These are phyloP conservation scores for Chrysogorgia sp. DNA, from an alignment of 92 coral and sea anemone genomes.

Conservation along the genomic window DNA sequence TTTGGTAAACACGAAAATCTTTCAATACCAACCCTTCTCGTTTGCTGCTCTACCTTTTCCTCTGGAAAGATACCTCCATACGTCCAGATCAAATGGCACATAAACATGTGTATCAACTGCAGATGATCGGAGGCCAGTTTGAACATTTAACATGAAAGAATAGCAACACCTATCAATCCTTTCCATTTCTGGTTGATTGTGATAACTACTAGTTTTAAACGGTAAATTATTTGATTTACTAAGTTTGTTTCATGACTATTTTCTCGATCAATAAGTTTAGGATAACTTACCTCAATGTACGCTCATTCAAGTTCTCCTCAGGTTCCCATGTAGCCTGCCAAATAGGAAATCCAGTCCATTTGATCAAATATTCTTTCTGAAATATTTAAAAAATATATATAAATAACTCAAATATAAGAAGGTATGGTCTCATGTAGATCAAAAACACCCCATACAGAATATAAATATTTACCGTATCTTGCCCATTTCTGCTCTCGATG, in stretches of 20 bases:
- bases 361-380: slow-evolving; percentile 23
- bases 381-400: slow-evolving; percentile 3
- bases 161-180: not conserved
- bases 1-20: not conserved
- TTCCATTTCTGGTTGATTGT: not conserved
- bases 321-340: slow-evolving; percentile 17
- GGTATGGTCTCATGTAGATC: not conserved
- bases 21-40: not conserved
- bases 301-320: slow-evolving; percentile 15
- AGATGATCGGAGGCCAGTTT: not conserved
- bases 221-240: no score
- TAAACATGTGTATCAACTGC: slow-evolving; percentile 15
- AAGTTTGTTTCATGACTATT: not conserved
- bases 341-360: slow-evolving; percentile 17
- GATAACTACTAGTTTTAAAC: not conserved
- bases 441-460: not conserved
- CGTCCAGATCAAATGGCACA: slow-evolving; percentile 3
- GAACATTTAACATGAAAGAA: not conserved
- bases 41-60: not conserved
- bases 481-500: slow-evolving; percentile 5
- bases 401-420: not conserved
- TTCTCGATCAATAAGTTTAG: no score
- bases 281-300: slow-evolving; percentile 6
- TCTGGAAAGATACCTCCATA: not conserved
- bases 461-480: slow-evolving; percentile 1